These are phyloP conservation scores for Lydus trimaculatus DNA, from an alignment of 2,888 invertebrate species.

Conservation along the genomic window DNA sequence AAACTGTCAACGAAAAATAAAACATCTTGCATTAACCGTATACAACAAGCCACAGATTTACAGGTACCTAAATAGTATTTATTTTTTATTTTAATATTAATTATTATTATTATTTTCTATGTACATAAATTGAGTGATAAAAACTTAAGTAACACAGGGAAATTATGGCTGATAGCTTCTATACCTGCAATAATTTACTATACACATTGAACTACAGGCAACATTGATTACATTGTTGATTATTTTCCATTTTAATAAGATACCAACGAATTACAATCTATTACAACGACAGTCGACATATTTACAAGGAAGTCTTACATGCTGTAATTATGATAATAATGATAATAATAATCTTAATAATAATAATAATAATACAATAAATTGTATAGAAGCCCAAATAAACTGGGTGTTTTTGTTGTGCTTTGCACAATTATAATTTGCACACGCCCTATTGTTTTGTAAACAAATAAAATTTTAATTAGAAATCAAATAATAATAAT, in stretches of 20 bases:
- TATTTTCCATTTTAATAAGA: slow-evolving; percentile 24
- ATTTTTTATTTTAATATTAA: background rate
- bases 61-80: slow-evolving; percentile 58
- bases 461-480: slow-evolving; percentile 17
- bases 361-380: slow-evolving; percentile 44
- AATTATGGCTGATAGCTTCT: slow-evolving; percentile 50
- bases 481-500: slow-evolving; percentile 31
- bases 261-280: slow-evolving; percentile 59
- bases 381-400: slow-evolving; percentile 31
- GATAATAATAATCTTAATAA: background rate
- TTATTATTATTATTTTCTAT: slow-evolving; percentile 40
- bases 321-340: slow-evolving; percentile 36
- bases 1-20: slow-evolving; percentile 45
- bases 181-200: slow-evolving; percentile 62
- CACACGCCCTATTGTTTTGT: slow-evolving; percentile 56
- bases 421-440: slow-evolving; percentile 56
- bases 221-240: slow-evolving; percentile 58
- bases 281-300: slow-evolving; percentile 60
- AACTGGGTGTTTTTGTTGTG: slow-evolving; percentile 41
- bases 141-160: slow-evolving; percentile 50
- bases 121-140: slow-evolving; percentile 42
- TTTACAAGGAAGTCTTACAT: slow-evolving; percentile 56
- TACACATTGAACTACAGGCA: slow-evolving; percentile 61
- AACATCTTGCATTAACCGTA: slow-evolving; percentile 52
- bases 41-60: slow-evolving; percentile 61